Conservation (phyloP, 2,113 vertebrate species). For the Deroptyus accipitrinus region DNA sequence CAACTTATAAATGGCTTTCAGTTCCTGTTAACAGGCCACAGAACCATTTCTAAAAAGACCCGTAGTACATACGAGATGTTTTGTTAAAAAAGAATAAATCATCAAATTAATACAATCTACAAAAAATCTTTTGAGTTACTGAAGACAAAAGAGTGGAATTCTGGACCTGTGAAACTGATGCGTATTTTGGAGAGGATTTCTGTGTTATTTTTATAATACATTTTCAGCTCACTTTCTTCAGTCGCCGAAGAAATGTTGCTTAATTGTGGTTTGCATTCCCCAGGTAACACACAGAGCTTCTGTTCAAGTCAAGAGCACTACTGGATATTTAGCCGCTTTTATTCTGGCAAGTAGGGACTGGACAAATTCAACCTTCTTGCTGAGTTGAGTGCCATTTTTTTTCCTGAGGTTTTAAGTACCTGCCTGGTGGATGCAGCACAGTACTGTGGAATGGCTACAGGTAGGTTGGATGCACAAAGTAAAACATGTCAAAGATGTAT, state of each 20-base stretch:
- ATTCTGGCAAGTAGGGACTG: background rate
- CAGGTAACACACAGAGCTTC: background rate
- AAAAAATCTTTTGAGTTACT: background rate
- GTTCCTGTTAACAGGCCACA: background rate
- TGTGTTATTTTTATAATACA: background rate
- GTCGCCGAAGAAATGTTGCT: background rate
- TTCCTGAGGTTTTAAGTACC: background rate
- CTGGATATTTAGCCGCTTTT: background rate
- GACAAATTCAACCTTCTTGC: background rate
- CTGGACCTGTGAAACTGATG: background rate
- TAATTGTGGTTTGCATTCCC: background rate
- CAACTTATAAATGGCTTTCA: background rate
- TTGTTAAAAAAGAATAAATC: background rate
- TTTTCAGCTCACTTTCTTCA: background rate
- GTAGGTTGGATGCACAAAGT: background rate
- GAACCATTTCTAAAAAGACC: background rate
- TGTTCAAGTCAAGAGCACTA: background rate
- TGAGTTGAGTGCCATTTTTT: rapidly evolving
- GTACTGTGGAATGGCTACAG: rapidly evolving
- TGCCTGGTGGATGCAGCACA: background rate
- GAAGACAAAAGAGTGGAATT: background rate
- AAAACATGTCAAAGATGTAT: background rate
- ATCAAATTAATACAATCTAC: background rate
- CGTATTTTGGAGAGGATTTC: background rate
- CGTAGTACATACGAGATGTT: background rate